phyloP scores from a whole-genome alignment of 2,888 invertebrate species.

The Eupithecia subfuscata region DNA sequence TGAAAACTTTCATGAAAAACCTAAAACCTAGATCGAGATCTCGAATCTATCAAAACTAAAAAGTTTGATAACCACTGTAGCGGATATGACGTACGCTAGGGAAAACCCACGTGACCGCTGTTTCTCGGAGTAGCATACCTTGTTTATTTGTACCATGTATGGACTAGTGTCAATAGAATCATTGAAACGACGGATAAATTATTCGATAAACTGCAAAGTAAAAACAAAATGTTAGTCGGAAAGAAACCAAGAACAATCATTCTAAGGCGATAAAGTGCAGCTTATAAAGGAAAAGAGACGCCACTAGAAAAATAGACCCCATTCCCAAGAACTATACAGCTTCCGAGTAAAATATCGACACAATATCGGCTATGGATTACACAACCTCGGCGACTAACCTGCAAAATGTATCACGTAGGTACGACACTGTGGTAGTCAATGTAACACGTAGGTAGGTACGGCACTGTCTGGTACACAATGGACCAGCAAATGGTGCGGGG shows the following conservation, averaged over 20 bases:
- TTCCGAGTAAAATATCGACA: background rate
- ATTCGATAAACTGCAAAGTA: background rate
- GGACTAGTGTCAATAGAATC: too few species aligned
- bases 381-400: background rate
- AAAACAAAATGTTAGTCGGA: background rate
- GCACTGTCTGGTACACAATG: slow-evolving; percentile 22
- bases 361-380: background rate
- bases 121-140: too few species aligned
- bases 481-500: slow-evolving; percentile 31
- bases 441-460: background rate
- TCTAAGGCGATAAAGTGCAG: background rate
- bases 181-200: background rate
- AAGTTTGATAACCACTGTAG: too few species aligned
- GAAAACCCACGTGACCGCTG: too few species aligned
- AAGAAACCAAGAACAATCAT: background rate
- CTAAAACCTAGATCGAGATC: too few species aligned
- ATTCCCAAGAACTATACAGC: background rate
- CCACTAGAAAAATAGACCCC: background rate
- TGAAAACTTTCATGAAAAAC: too few species aligned
- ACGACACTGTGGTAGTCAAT: background rate
- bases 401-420: background rate
- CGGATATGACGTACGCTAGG: too few species aligned
- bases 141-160: too few species aligned
- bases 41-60: too few species aligned
- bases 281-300: background rate